Evolutionary conservation across 2,888 invertebrate species (phyloP).

Genomic region (Alentia gelatinosa): DNA sequence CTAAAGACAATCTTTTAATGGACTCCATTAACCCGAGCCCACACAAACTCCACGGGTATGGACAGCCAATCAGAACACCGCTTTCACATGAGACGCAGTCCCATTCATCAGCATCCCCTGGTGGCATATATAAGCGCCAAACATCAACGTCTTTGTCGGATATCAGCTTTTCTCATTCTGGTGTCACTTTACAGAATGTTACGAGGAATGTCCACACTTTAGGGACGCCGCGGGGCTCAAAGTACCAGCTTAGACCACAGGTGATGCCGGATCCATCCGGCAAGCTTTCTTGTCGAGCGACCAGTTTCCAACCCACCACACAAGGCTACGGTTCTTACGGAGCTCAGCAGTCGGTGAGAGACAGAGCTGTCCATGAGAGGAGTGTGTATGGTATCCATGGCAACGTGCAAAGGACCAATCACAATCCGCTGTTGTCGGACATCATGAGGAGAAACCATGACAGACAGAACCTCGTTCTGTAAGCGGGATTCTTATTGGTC

Average conservation of each 20-base stretch:
- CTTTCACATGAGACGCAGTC: too few species aligned
- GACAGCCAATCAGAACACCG: neutral
- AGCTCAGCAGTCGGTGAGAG: neutral
- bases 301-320: neutral
- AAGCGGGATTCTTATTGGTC: too few species aligned
- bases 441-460: conserved; percentile 42
- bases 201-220: neutral
- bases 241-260: neutral
- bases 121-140: too few species aligned
- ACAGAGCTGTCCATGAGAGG: neutral
- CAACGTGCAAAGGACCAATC: conserved; percentile 28
- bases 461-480: conserved; percentile 10
- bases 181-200: too few species aligned
- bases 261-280: neutral
- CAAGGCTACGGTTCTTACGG: neutral
- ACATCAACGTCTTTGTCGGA: too few species aligned
- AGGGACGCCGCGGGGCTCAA: neutral
- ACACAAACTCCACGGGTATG: neutral
- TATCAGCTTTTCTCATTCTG: too few species aligned
- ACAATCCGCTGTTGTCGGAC: conserved; percentile 12
- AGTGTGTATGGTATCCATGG: conserved; percentile 26
- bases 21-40: neutral
- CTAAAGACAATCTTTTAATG: neutral
- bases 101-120: too few species aligned
- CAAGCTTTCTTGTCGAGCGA: conserved; percentile 1